These are phyloP conservation scores for Falco columbarius DNA, from an alignment of 2,797 vertebrate species.

Conservation along the genomic window DNA sequence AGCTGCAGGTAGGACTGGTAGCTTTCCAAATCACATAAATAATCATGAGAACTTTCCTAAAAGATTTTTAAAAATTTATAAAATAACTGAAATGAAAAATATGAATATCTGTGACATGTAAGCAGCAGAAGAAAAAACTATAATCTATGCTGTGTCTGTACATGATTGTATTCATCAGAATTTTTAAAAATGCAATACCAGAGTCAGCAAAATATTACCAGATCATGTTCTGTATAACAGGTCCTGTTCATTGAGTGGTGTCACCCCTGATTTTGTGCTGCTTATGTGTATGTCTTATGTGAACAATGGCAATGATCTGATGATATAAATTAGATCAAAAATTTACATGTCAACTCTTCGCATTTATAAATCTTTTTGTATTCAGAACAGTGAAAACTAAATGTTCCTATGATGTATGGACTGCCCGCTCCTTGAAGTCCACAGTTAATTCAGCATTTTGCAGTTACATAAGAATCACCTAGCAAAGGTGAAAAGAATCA, in stretches of 20 bases:
- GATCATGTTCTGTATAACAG: not conserved
- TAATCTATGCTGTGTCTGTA: not conserved
- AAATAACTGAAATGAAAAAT: not conserved
- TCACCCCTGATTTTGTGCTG: not conserved
- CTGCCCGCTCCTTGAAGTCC: not conserved
- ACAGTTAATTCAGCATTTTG: not conserved
- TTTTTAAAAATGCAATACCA: not conserved
- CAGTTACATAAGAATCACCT: not conserved
- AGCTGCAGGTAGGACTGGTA: not conserved
- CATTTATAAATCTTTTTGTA: not conserved
- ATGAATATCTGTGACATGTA: not conserved
- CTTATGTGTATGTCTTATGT: not conserved
- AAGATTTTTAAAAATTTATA: not conserved
- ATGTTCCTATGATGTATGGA: not conserved
- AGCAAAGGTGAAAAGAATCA: not conserved
- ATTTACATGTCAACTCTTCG: not conserved
- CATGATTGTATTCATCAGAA: not conserved
- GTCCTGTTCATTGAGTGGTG: not conserved
- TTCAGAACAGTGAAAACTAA: not conserved
- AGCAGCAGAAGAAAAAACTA: not conserved
- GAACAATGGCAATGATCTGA: not conserved
- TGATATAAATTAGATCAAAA: not conserved
- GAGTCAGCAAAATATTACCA: not conserved
- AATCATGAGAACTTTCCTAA: not conserved
- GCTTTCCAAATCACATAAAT: constrained; percentile 5